A percentile compares a stretch with the other conserved stretches of the same genome.
Evolutionary conservation across 2,888 invertebrate species (phyloP).

Genomic region (Mesorhabditis spiculigera): DNA sequence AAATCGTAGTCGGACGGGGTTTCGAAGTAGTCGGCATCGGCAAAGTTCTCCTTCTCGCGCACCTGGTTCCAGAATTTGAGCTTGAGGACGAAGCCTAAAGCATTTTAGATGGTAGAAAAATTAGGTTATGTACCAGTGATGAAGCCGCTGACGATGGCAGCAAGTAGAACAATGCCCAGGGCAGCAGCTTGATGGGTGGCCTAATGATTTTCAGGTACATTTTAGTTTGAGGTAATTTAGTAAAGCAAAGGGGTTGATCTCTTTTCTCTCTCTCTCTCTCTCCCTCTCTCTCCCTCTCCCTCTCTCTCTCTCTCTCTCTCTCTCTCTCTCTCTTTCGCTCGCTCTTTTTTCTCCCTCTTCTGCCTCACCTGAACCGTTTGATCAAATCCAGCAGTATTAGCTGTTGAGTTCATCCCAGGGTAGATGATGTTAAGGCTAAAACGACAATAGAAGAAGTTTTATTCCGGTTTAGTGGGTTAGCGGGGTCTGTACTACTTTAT

Average conservation of each 20-base stretch:
- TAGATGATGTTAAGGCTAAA: conserved; percentile 36
- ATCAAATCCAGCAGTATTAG: conserved; percentile 59
- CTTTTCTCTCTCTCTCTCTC: too few species aligned
- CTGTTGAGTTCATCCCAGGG: conserved; percentile 25
- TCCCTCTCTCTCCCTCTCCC: too few species aligned
- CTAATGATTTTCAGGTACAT: conserved; percentile 60
- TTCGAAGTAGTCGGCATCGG: conserved; percentile 53
- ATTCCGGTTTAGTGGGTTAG: too few species aligned
- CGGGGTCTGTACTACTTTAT: too few species aligned
- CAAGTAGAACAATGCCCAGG: conserved; percentile 70
- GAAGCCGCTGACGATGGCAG: conserved; percentile 73
- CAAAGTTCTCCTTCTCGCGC: conserved; percentile 39
- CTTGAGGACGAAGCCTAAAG: conserved; percentile 38
- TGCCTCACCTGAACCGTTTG: conserved; percentile 67
- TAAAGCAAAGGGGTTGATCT: too few species aligned
- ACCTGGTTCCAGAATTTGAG: conserved; percentile 46
- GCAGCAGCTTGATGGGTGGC: conserved; percentile 76
- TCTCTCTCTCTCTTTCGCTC: too few species aligned
- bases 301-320: too few species aligned
- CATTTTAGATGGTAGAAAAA: not conserved
- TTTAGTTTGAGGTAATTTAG: not conserved
- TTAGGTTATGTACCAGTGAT: conserved; percentile 64
- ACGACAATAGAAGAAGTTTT: not conserved
- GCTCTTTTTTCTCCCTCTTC: too few species aligned
- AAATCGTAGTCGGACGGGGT: conserved; percentile 54